Evolutionary conservation across 2,888 invertebrate genomes (phyloP), one percentile per base, ranked within the genome.

Genomic region (Ecliptopera silaceata): DNA sequence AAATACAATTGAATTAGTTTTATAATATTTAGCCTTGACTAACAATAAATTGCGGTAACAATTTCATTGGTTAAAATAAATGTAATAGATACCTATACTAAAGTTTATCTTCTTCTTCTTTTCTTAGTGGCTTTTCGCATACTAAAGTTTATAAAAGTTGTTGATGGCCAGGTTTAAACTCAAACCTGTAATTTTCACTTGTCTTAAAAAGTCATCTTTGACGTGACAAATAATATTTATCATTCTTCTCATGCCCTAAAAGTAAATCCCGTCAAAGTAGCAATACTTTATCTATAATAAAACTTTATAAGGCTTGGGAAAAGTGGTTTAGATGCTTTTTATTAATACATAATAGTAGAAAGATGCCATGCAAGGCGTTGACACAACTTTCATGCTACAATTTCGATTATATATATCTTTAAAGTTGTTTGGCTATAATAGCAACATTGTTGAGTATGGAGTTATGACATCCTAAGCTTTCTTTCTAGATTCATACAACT

Each of bases 261-360:
- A 54, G 50, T 29, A 72, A 72, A 81, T 82, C 82, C 80, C 79
- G 80, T 75, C 82, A 75, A 75, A 76, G 74, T 77, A 15, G 54
- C 66, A 79, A 84, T 83, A 77, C 74, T 78, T 75, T 74, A 80
- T 75, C 73, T 74, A 77, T 75, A 44, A 72, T 68, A 67, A 55
- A 68, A 66, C 84, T 81, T 60, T 82, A 86, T 78, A 89, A 77
- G 88, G 89, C 59, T 61, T 69, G 80, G 80, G 86, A 86, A 89
- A 89, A 82, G 83, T 74, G 62, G 78, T 72, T 76, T 66, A 31
- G 36, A 44, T 41, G 65, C 65, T 85, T 86, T 88, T 86, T 86
- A 80, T 34, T 34, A 1, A 15, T 76, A 75, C 80, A 86, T 80
- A 85, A 84, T 86, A 84, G 82, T 82, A 85, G 78, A n/a, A 20